These are phyloP conservation scores for Molorchus minor DNA, from an alignment of 2,888 invertebrate genomes.

Conservation along the genomic window DNA sequence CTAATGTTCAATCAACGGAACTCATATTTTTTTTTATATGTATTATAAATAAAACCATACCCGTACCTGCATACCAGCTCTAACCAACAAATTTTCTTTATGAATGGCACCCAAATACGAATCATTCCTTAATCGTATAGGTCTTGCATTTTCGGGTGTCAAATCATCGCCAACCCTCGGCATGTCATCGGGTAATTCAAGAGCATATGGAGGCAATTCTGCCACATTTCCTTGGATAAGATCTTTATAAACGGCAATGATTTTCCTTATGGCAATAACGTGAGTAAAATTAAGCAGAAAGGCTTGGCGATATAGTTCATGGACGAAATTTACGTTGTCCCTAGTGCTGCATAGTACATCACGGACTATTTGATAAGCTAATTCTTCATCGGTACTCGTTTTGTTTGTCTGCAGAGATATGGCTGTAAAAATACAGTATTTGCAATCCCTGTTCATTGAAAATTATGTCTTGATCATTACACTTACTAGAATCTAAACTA, in stretches of 20 bases:
- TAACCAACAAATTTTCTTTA: constrained; percentile 80
- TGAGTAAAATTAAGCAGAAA: constrained; percentile 88
- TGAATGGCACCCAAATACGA: constrained; percentile 87
- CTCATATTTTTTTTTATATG: neutral
- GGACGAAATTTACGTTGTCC: constrained; percentile 93
- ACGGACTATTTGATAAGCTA: constrained; percentile 75
- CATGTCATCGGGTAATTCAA: constrained; percentile 71
- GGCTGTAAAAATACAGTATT: constrained; percentile 51
- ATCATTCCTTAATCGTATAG: constrained; percentile 77
- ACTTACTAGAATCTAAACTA: constrained; percentile 70
- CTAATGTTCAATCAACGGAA: too few species aligned
- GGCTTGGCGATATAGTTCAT: constrained; percentile 93
- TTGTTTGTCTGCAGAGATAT: constrained; percentile 57
- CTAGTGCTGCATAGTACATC: constrained; percentile 87
- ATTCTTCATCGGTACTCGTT: constrained; percentile 59
- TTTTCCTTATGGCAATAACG: constrained; percentile 86
- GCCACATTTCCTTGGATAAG: constrained; percentile 88
- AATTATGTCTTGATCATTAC: neutral
- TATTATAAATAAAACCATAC: neutral
- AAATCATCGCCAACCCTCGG: constrained; percentile 44
- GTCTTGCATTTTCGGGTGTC: constrained; percentile 31
- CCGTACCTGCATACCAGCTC: constrained; percentile 82
- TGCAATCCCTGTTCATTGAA: too few species aligned
- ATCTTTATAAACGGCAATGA: constrained; percentile 93
- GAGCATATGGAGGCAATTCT: constrained; percentile 83